Base-by-base conservation (phyloP, 1,140 invertebrate species). In the Brachionus plicatilis region DNA sequence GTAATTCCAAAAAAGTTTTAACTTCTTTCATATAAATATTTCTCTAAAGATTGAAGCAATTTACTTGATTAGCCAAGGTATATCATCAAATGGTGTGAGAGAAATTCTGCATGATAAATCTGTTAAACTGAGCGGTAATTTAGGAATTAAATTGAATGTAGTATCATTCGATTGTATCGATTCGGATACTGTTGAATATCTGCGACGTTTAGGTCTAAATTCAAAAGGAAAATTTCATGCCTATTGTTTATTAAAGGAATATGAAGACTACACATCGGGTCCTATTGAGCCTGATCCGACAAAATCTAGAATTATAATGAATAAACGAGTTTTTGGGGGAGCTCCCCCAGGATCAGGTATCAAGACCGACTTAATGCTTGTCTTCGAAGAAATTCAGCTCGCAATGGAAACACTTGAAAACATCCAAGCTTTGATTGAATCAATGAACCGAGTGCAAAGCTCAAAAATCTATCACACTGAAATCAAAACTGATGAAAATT, bases 311-410 rank as follows among this genome's bases (percentile, higher is more conserved):
- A 87, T 90, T 66, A 85, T 89, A 12, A 80, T 90, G 72, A 89
- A 88, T 84, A 88, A 87, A 83, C 88, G 88, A 65, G 88, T 88
- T 6, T 88, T 86, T 86, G 89, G 89, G 2, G 89, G 89, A 6
- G 86, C 89, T 3, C 88, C 89, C 4, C 85, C 88, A 4, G 89
- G 89, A 1, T 88, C 88, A 8, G 89, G 89, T 8, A 86, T 89
- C 17, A 85, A 89, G 24, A 87, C 88, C 68, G 89, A 90, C 86
- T 87, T 90, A 6, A 85, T 90, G 27, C 84, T 87, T 12, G 70
- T 90, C n/a, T 90, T 90, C 86, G 87, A 89, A 72, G 89, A 90
- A 82, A 84, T 90, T 72, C 89, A 90, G 72, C 87, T 88, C 56
- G 89, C 89, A 14, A 86, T 87, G 66, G 88, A 87, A 84, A 88